Base-by-base conservation (phyloP, 2,113 vertebrate genomes). In the Podiceps cristatus region DNA sequence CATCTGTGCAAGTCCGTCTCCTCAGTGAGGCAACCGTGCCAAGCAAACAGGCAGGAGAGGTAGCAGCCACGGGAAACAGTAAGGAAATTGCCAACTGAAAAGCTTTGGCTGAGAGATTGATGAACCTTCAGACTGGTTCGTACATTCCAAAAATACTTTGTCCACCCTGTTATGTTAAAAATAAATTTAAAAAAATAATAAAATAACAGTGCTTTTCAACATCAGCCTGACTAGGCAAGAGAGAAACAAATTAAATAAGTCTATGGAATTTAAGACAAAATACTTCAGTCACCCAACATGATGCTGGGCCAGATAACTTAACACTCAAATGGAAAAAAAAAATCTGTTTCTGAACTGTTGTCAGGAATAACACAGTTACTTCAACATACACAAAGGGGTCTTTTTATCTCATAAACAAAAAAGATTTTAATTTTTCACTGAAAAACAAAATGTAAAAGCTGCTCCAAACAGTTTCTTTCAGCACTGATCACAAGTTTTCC, bases 1-100 rank as follows among this genome's bases (percentile, higher is more conserved):
- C 14, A 37, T 44, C 42, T 24, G 44, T 28, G 50, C 14, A 44
- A 33, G 18, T 3, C 16, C 4, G 4, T 52, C 18, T 64, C 66
- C 66, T 18, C 28, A 0, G 14, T 1, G 14, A 52, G 20, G 45
- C 25, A 63, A 22, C 20, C 4, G 53, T 64, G 66, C 37, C 56
- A 45, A 53, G 24, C 5, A 78, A 55, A 42, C 2, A 10, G 15
- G 20, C 35, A 67, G 24, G 10, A 64, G 29, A 42, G 52, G 9
- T 1, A 33, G 24, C 0, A 22, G 44, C 37, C 7, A 7, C 2
- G 17, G 14, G 17, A 82, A 94, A 23, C 19, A 22, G 13, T 0
- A 27, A 40, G 49, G 17, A 68, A 84, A 75, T 8, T 31, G 13
- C 8, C 58, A 58, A 13, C 18, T 58, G 37, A 53, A n/a, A 59